These are phyloP conservation scores for Anarrhichthys ocellatus DNA, from an alignment of 2,113 vertebrate genomes.

Conservation along the genomic window DNA sequence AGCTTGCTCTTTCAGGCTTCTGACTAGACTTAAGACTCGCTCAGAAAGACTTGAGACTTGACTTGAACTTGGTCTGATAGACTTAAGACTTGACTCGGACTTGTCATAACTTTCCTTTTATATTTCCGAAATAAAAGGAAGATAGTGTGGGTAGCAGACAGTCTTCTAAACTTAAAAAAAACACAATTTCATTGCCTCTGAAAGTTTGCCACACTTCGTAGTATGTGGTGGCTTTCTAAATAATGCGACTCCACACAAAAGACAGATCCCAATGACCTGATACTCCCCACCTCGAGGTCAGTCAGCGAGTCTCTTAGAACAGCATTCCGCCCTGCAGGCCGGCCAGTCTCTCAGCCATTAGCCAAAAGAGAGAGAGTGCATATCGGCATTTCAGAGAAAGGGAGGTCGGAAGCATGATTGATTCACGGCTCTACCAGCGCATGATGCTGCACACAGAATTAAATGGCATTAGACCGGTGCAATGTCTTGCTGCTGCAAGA, in stretches of 20 bases:
- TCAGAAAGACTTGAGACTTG: not conserved
- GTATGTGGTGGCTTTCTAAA: not conserved
- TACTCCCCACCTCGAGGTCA: constrained; percentile 1
- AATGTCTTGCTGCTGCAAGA: constrained; percentile 51
- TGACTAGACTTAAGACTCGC: not conserved
- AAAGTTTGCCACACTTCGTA: not conserved
- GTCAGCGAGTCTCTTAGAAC: constrained; percentile 19
- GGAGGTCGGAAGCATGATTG: constrained; percentile 50
- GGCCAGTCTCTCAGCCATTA: constrained; percentile 29
- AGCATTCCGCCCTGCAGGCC: constrained; percentile 13
- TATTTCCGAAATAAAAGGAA: not conserved
- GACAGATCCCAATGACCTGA: not conserved
- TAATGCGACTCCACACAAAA: not conserved
- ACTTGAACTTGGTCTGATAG: not conserved
- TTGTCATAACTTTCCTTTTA: not conserved
- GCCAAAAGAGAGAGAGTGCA: constrained; percentile 43
- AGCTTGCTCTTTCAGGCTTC: not conserved
- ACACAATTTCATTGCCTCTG: not conserved
- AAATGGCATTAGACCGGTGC: constrained; percentile 50
- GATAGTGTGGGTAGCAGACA: not conserved
- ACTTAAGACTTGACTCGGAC: not conserved
- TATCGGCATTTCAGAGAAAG: constrained; percentile 48
- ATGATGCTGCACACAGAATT: constrained; percentile 46
- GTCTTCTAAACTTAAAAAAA: not conserved
- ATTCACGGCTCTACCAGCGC: constrained; percentile 49